Evolutionary conservation across 1,140 invertebrate genomes (phyloP).

Genomic region (Micrasema minimum): DNA sequence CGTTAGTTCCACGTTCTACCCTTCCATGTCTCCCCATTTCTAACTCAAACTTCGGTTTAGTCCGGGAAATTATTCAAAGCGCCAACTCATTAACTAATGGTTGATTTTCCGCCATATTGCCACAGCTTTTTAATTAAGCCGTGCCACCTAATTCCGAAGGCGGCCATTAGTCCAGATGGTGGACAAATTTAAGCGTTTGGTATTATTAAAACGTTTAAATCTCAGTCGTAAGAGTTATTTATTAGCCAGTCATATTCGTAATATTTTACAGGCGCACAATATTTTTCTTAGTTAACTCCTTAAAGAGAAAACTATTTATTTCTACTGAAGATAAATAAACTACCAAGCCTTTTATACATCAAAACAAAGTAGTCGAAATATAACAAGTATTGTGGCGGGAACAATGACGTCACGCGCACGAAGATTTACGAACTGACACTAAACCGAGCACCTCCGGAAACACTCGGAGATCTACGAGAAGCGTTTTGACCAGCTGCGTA

Average conservation of each 20-base stretch:
- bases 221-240: conserved; percentile 11
- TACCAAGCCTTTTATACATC: too few relatives aligned
- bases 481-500: too few relatives aligned
- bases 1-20: conserved; percentile 2
- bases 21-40: background rate
- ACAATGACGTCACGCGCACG: too few relatives aligned
- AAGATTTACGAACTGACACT: too few relatives aligned
- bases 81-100: conserved; percentile 30
- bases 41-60: conserved; percentile 1
- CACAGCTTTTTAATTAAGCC: conserved; percentile 34
- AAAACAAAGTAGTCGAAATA: too few relatives aligned
- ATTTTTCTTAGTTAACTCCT: background rate
- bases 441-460: too few relatives aligned
- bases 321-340: too few relatives aligned
- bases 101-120: conserved; percentile 18
- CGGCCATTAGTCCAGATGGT: conserved; percentile 25
- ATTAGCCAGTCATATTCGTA: background rate
- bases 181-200: conserved; percentile 5
- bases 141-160: conserved; percentile 26
- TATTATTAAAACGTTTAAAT: conserved; percentile 26
- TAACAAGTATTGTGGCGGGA: too few relatives aligned
- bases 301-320: background rate
- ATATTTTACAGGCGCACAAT: background rate
- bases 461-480: too few relatives aligned
- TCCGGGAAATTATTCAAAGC: conserved; percentile 3